Evolutionary conservation across 2,888 invertebrate species (phyloP).

Genomic region (Lamellibrachia columna): DNA sequence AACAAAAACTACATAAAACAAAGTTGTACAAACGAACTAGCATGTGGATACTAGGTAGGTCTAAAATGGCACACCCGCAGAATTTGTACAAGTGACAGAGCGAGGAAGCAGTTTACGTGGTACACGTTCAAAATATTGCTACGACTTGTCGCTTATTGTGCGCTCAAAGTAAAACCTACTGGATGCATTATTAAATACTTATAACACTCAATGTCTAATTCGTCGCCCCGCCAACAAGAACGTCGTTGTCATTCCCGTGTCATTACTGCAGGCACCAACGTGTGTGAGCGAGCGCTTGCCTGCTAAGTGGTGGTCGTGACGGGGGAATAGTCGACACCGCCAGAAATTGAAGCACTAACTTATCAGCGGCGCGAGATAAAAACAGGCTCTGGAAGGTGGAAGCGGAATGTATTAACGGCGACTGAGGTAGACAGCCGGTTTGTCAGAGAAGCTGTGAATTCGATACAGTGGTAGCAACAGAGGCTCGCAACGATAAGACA

Average conservation of each 20-base stretch:
- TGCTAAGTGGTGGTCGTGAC: neutral
- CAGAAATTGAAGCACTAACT: neutral
- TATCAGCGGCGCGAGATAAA: neutral
- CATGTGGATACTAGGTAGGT: too few relatives aligned
- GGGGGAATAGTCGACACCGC: neutral
- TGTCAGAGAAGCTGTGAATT: neutral
- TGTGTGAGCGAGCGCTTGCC: neutral
- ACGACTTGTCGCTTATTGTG: neutral
- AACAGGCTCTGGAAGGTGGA: neutral
- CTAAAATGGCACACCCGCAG: too few relatives aligned
- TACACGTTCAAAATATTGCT: neutral
- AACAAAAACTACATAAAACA: too few relatives aligned
- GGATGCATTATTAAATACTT: neutral
- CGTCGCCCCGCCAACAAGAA: neutral
- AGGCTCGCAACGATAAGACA: too few relatives aligned
- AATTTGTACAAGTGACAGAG: neutral
- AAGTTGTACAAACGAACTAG: too few relatives aligned
- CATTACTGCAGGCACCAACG: neutral
- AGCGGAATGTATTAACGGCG: neutral
- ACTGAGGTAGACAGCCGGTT: neutral
- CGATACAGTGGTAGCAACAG: neutral
- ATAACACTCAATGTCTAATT: neutral
- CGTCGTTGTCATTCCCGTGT: neutral
- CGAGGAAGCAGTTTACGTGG: neutral
- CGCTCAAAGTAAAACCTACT: neutral